Evolutionary conservation across 2,888 invertebrate genomes (phyloP), one percentile per base, ranked within the genome.

Genomic region (Tachystola acroxantha): DNA sequence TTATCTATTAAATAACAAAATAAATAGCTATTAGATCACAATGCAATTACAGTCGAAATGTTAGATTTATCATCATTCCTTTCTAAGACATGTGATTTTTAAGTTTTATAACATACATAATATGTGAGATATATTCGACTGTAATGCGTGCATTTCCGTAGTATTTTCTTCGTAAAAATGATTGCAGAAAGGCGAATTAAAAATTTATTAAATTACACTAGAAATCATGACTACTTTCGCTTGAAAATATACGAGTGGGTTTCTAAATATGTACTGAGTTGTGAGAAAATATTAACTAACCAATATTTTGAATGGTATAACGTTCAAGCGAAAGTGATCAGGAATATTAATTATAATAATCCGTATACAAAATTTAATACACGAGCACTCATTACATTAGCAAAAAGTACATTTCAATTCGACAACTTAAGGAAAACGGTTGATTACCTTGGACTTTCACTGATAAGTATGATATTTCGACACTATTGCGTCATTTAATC

Each of bases 111-210:
- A n/a, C n/a, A n/a, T n/a, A n/a, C n/a, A n/a, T n/a, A n/a, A 28
- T n/a, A 56, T 57, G 45, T 36, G 37, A 19, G 43, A 46, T 46
- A 39, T 43, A 57, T 42, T 47, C 57, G 57, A 70, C 71, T 59
- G 57, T 4, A 24, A 24, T 55, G 64, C 46, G 48, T 64, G 66
- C 73, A 62, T 70, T 73, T 73, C 70, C 68, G 69, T 75, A 75
- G 69, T 74, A 78, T 69, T 75, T 71, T 46, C 53, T 58, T 59
- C 65, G 62, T 76, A 73, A 77, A 81, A 81, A 80, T 84, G 81
- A 84, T 84, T 82, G 80, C 72, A 81, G 76, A 81, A 79, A 75
- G 63, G 65, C 66, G 50, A 58, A 65, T 64, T 69, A 60, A 48
- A 58, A 57, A 57, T 62, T 64, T 69, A 58, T 52, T 50, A 60